Percentiles rank a stretch among this genome's conserved stretches.
phyloP scores from a whole-genome alignment of 2,888 invertebrate species.

The Parapristionchus giblindavisi region DNA sequence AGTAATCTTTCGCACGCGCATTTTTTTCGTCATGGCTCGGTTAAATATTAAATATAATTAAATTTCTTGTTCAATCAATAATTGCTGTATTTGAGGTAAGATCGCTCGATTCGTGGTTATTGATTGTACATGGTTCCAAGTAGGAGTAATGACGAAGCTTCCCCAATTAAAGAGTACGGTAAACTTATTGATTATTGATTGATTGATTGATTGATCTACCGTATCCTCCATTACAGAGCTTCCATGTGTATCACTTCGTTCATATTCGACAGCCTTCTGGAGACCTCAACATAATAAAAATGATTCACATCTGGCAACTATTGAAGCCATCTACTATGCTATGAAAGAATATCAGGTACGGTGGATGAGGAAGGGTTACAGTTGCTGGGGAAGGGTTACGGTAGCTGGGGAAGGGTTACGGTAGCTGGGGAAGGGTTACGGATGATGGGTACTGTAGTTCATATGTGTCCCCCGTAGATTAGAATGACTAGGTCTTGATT shows the following conservation, averaged over 20 bases:
- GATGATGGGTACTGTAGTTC: no score
- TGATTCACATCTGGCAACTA: slow-evolving; percentile 71
- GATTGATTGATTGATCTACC: neutral
- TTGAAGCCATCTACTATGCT: slow-evolving; percentile 73
- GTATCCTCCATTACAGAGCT: slow-evolving; percentile 55
- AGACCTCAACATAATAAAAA: slow-evolving; percentile 69
- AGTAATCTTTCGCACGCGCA: no score
- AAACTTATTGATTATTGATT: no score
- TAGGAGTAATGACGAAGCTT: slow-evolving; percentile 59
- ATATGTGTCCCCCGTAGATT: neutral
- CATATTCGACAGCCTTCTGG: slow-evolving; percentile 72
- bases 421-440: no score
- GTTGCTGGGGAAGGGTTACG: no score
- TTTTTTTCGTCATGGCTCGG: no score
- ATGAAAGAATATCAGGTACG: slow-evolving; percentile 52
- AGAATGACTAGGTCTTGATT: neutral
- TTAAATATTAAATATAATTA: neutral
- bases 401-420: no score
- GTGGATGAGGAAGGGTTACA: no score
- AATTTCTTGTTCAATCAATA: neutral
- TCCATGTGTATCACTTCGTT: slow-evolving; percentile 69
- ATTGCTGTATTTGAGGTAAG: neutral
- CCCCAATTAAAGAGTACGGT: slow-evolving; percentile 54
- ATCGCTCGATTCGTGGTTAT: slow-evolving; percentile 62
- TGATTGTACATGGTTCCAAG: slow-evolving; percentile 68